These are phyloP conservation scores for Pseudococcus viburni DNA, from an alignment of 2,888 invertebrate species.

Conservation along the genomic window DNA sequence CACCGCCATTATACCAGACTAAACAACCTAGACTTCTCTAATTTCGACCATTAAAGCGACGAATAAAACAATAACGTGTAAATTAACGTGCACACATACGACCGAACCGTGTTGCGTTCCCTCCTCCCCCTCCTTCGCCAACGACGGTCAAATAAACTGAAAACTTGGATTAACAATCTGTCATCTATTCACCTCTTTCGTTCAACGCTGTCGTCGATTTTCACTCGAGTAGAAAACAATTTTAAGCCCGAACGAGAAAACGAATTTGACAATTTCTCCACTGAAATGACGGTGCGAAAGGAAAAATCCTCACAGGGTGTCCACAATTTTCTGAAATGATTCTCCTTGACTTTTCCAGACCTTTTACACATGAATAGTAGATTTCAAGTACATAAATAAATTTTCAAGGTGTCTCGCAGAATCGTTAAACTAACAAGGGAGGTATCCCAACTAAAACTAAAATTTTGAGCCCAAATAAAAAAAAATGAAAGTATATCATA, in stretches of 20 bases:
- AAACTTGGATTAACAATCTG: not conserved
- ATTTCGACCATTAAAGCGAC: not conserved
- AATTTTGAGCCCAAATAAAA: no score
- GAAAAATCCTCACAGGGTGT: no score
- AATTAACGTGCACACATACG: not conserved
- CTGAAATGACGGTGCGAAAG: no score
- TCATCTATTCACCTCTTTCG: not conserved
- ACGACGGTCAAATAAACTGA: not conserved
- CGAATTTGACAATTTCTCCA: not conserved
- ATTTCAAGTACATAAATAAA: no score
- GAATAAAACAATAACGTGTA: constrained; percentile 19
- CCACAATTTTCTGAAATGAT: no score
- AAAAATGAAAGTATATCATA: no score
- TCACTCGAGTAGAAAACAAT: not conserved
- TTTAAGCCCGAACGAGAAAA: not conserved
- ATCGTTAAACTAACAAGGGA: no score
- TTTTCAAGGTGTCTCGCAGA: no score
- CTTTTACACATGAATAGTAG: no score
- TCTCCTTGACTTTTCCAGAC: no score
- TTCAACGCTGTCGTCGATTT: not conserved
- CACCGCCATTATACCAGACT: not conserved
- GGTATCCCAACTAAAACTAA: no score
- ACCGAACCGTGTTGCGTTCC: no score
- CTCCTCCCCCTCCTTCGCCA: not conserved
- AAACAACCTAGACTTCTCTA: not conserved